phyloP scores from a whole-genome alignment of 2,888 invertebrate species.

The Coelinius sp. region DNA sequence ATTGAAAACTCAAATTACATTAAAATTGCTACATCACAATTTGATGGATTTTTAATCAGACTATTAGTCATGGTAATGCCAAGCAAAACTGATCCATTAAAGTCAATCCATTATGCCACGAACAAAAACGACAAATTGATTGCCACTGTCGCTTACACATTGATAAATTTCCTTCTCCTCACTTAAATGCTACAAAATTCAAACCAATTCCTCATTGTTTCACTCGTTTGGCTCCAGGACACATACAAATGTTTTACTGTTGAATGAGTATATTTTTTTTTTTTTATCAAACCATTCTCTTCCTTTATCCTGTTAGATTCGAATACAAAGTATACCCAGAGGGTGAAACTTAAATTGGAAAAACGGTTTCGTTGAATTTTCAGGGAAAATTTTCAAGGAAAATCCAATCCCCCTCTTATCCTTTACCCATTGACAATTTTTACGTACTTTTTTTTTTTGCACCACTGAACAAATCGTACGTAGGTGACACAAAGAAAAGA shows the following conservation, averaged over 20 bases:
- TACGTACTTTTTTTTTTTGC: not conserved
- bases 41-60: conserved; percentile 9
- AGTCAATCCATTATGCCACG: conserved; percentile 5
- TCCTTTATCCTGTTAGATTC: not conserved
- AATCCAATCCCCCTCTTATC: not conserved
- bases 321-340: conserved; percentile 4
- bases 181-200: not conserved
- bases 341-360: conserved; percentile 34
- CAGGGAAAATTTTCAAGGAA: too few relatives aligned
- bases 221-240: not conserved
- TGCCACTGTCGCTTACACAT: not conserved
- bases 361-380: not conserved
- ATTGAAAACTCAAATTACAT: not conserved
- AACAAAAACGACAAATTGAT: conserved; percentile 4
- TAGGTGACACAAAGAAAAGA: not conserved
- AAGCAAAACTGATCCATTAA: not conserved
- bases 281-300: not conserved
- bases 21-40: not conserved
- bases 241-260: not conserved
- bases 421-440: not conserved
- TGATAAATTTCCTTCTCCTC: not conserved
- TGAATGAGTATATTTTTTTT: conserved; percentile 9
- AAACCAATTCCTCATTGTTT: conserved; percentile 12
- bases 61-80: not conserved
- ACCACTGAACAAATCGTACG: not conserved